Conservation (phyloP, 23 tunicate species). For the Styela clava region DNA sequence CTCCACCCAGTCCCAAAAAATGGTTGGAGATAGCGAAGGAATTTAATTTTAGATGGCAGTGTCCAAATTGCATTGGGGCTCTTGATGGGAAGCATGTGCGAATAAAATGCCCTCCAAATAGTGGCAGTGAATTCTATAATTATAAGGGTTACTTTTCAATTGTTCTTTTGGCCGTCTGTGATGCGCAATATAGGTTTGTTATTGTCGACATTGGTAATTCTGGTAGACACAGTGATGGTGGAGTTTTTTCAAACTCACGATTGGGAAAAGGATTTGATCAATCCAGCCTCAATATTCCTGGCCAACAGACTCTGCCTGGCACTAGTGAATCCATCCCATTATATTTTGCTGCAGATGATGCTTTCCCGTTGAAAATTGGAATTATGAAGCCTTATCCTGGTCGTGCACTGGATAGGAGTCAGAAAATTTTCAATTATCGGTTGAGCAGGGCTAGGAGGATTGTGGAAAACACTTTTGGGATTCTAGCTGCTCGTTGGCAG, state of each 20-base stretch:
- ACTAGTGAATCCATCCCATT: conserved; percentile 24
- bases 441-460: conserved; percentile 50
- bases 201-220: conserved; percentile 33
- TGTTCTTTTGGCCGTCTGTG: background rate
- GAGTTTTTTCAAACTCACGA: conserved; percentile 17
- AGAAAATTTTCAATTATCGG: conserved; percentile 32
- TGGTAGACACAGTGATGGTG: conserved; percentile 12
- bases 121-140: conserved; percentile 10
- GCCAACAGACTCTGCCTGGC: conserved; percentile 14
- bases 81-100: background rate
- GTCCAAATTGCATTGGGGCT: conserved; percentile 12
- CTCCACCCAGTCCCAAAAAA: background rate
- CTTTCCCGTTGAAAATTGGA: conserved; percentile 41
- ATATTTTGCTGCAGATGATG: conserved; percentile 49
- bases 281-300: conserved; percentile 20
- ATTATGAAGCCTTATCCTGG: conserved; percentile 58
- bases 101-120: background rate
- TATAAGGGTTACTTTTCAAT: conserved; percentile 48
- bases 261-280: conserved; percentile 29
- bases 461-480: conserved; percentile 59
- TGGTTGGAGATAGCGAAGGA: background rate
- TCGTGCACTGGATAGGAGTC: conserved; percentile 1
- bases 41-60: background rate
- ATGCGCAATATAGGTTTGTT: conserved; percentile 13
- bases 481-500: conserved; percentile 44